Percentiles rank a stretch among this genome's conserved stretches.
Evolutionary conservation across 1,140 invertebrate genomes (phyloP).

Genomic region (Drosophila eugracilis): DNA sequence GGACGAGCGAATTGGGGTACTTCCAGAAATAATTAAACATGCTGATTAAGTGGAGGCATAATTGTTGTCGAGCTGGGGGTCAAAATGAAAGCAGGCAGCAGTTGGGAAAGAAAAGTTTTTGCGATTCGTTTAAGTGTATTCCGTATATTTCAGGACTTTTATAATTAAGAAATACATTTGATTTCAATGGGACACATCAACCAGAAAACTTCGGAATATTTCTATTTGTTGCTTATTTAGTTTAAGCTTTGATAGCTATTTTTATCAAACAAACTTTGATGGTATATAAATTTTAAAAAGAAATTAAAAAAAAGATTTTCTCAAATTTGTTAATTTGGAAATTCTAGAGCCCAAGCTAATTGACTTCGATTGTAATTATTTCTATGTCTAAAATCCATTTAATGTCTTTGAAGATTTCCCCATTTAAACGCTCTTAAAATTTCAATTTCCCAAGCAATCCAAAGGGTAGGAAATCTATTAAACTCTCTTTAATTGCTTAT

Average conservation of each 20-base stretch:
- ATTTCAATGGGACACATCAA: no score
- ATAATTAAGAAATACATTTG: neutral
- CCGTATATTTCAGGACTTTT: neutral
- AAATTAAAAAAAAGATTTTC: no score
- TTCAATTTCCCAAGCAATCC: slow-evolving; percentile 18
- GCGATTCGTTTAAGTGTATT: neutral
- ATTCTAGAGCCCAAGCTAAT: no score
- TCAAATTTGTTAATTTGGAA: no score
- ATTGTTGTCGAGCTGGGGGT: neutral
- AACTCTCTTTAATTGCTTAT: neutral
- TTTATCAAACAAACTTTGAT: no score
- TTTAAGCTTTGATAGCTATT: no score
- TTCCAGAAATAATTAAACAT: slow-evolving; percentile 28
- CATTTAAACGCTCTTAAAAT: neutral
- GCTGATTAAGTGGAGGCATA: slow-evolving; percentile 29
- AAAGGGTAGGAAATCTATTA: slow-evolving; percentile 1
- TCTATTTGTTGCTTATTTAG: neutral
- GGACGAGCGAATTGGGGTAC: neutral
- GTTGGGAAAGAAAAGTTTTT: slow-evolving; percentile 6
- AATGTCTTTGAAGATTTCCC: neutral
- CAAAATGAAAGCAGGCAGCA: neutral
- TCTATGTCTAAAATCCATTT: neutral
- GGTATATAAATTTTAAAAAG: no score
- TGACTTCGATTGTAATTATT: no score
- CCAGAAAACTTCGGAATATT: no score